Base-by-base conservation (phyloP, 2,888 invertebrate genomes). In the Nomada ruficornis region DNA sequence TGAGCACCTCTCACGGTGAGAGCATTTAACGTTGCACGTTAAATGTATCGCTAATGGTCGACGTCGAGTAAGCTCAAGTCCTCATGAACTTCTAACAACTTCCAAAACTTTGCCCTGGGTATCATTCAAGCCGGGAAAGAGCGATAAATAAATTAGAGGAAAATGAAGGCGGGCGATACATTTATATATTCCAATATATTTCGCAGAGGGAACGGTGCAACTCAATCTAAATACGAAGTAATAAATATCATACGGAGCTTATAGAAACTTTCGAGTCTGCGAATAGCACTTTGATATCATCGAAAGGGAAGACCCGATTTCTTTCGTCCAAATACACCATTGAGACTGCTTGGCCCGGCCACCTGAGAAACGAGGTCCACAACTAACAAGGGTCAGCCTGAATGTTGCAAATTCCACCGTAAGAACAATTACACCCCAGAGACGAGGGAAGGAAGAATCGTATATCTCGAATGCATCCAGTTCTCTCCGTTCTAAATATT, bases 371-470 rank as follows among this genome's bases (percentile, higher is more conserved):
- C 13, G n/a, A 42, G 47, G 13, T 55, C 18, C 47, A 23, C 42
- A 60, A 60, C 36, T 29, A 42, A 15, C 52, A 20, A 55, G 29
- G 67, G 50, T 1, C 36, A 52, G 7, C 4, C 23, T 23, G 50
- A 11, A 20, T 26, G 50, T 52, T 63, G 57, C 55, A 69, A 64
- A 80, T 82, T 72, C 18, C 36, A 36, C 18, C 15, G 62, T 52
- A 36, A 50, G 69, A 81, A 18, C 74, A 77, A 84, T 84, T 80
- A 82, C 64, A 29, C 86, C 63, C 69, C 36, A 13, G 68, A 20
- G 70, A 78, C 67, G 62, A 11, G n/a, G 47, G 42, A 20, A n/a
- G 50, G 62, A 60, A 36, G 63, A 52, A 57, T 81, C 81, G 76
- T 86, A 86, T 71, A 86, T 84, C 75, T 74, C 54, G 23, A 55